Percentiles rank a stretch among this genome's conserved stretches.
These are phyloP conservation scores for Drosophila virilis DNA, from an alignment of 1,140 invertebrate species.

Conservation along the genomic window DNA sequence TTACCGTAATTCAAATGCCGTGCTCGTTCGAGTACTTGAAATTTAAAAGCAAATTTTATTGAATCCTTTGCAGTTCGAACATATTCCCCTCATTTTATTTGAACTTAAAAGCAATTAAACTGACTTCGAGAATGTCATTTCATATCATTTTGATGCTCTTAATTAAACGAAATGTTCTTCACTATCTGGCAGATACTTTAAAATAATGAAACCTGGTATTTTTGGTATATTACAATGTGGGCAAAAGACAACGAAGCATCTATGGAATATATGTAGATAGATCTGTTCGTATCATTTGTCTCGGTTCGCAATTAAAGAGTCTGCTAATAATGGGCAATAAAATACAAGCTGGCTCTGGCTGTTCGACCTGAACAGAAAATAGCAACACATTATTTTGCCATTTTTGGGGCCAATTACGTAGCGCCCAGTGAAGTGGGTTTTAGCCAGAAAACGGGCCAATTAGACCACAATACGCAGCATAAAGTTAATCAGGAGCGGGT, in stretches of 20 bases:
- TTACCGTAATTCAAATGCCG: conserved; percentile 1
- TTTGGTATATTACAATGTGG: background rate
- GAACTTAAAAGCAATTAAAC: conserved; percentile 1
- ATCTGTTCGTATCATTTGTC: background rate
- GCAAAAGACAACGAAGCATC: background rate
- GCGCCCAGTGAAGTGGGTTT: conserved; percentile 31
- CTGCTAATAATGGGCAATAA: background rate
- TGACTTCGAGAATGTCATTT: too few species aligned
- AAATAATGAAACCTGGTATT: background rate
- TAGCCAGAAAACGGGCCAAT: conserved; percentile 38
- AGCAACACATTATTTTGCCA: conserved; percentile 46
- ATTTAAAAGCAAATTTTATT: background rate
- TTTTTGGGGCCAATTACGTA: conserved; percentile 44
- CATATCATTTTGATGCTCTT: conserved; percentile 4
- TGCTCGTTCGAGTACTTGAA: background rate
- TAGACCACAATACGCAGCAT: conserved; percentile 29
- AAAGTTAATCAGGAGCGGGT: conserved; percentile 35
- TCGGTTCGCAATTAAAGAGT: background rate
- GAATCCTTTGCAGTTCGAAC: background rate
- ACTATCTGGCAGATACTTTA: background rate
- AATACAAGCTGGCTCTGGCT: background rate
- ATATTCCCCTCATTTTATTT: background rate
- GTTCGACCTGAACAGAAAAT: background rate
- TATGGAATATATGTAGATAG: background rate
- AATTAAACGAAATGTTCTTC: conserved; percentile 8